A percentile compares a stretch with the other conserved stretches of the same genome.
Evolutionary conservation across 2,888 invertebrate species (phyloP).

Genomic region (Melanophora roralis): DNA sequence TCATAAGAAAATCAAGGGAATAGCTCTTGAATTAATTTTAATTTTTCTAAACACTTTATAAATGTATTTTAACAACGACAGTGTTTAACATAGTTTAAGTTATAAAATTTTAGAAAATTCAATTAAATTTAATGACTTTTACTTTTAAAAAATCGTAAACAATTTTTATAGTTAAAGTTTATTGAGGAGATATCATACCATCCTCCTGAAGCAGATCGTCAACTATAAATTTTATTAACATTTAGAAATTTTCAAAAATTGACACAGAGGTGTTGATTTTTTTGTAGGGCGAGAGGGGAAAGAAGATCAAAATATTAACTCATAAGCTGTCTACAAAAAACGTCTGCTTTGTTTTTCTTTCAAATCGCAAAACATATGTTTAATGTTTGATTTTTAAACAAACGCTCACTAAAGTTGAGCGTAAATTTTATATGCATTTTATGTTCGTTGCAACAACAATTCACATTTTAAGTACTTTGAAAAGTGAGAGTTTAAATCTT

Average conservation of each 20-base stretch:
- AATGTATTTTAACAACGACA: background rate
- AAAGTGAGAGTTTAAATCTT: too few species aligned
- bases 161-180: constrained; percentile 10
- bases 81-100: constrained; percentile 18
- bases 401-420: too few species aligned
- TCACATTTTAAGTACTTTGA: too few species aligned
- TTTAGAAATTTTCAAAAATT: background rate
- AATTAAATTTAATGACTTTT: constrained; percentile 45
- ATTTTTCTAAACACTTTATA: background rate
- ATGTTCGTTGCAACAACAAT: too few species aligned
- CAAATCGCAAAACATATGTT: too few species aligned
- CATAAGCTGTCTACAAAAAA: too few species aligned
- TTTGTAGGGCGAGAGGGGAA: background rate
- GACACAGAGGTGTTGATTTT: background rate
- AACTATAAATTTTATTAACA: constrained; percentile 19
- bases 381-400: too few species aligned
- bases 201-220: constrained; percentile 1
- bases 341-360: too few species aligned
- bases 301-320: too few species aligned
- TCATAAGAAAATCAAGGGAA: background rate
- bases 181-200: background rate
- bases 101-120: constrained; percentile 11
- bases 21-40: background rate
- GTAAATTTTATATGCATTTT: too few species aligned
- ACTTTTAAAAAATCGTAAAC: constrained; percentile 34